Evolutionary conservation across 2,113 vertebrate species (phyloP).

Genomic region (Ptychochromis oligacanthus): DNA sequence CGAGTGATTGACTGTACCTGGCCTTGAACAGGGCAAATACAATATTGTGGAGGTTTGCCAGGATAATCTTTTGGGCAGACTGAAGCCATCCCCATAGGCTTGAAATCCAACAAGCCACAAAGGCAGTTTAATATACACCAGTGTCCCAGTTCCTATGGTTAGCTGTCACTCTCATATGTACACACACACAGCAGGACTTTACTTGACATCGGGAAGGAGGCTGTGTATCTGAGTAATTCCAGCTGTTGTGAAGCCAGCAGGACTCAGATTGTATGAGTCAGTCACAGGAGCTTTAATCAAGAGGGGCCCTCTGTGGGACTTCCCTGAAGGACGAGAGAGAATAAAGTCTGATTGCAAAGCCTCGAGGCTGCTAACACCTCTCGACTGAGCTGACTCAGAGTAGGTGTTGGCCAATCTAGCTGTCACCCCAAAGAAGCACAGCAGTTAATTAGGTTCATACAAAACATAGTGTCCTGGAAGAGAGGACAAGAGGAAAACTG

Average conservation of each 20-base stretch:
- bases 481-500: conserved; percentile 13
- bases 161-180: conserved; percentile 25
- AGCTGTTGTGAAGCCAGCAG: conserved; percentile 62
- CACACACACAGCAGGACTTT: conserved; percentile 25
- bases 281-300: conserved; percentile 66
- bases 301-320: conserved; percentile 48
- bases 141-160: conserved; percentile 16
- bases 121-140: conserved; percentile 67
- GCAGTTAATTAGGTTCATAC: conserved; percentile 31
- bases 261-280: conserved; percentile 58
- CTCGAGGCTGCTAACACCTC: conserved; percentile 40
- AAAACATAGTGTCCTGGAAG: conserved; percentile 11
- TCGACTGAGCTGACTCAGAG: conserved; percentile 19
- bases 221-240: conserved; percentile 64
- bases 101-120: conserved; percentile 54
- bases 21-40: conserved; percentile 32
- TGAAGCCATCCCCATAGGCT: conserved; percentile 48
- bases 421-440: conserved; percentile 28
- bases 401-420: conserved; percentile 37
- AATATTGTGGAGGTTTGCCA: conserved; percentile 40
- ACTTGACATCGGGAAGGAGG: conserved; percentile 28
- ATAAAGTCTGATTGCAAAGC: conserved; percentile 56
- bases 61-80: conserved; percentile 38
- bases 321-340: conserved; percentile 55
- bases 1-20: conserved; percentile 31